Evolutionary conservation across 2,888 invertebrate species (phyloP), one percentile per base, ranked within the genome.

Genomic region (Chymomyza fuscimana): DNA sequence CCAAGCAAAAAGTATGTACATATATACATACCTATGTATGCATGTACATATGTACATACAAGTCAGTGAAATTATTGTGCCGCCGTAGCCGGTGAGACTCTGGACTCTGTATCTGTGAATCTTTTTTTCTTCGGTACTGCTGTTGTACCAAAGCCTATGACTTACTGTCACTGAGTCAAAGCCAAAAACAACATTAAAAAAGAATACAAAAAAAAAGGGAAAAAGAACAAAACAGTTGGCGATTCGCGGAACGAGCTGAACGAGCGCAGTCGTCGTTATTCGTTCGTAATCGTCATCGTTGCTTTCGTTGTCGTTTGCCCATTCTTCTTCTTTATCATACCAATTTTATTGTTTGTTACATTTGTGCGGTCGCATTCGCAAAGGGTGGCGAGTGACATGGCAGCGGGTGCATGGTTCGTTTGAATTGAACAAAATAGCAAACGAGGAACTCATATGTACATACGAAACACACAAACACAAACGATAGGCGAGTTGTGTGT

Each of bases 191-290:
- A 63, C 46, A 10, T 12, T 46, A 46, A 73, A 58, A 63, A 69
- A 71, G 50, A 62, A n/a, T 29, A 40, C 63, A 65, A 71, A 62
- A 71, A 46, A 46, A 12, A 46, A 46, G 40, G 32, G 32, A 32
- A 51, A 63, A 67, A 72, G 69, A 70, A 69, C 65, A 74, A 74
- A 63, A 68, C 40, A 46, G 40, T 46, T 46, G 69, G 75, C 73
- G 78, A 73, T 73, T 73, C 78, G 76, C 63, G 82, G 84, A 82
- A 82, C 82, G 84, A 76, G 80, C 70, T 70, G 82, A 82, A 12
- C 12, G 40, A 46, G 40, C 40, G 12, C 12, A 10, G 40, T 46
- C 40, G 40, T 36, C 6, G 40, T 46, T 46, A 46, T 46, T 46
- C 32, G 32, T n/a, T 32, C 40, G 40, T 46, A 46, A 46, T 46